These are phyloP conservation scores for Catharus ustulatus DNA, from an alignment of 2,797 vertebrate genomes.

Conservation along the genomic window DNA sequence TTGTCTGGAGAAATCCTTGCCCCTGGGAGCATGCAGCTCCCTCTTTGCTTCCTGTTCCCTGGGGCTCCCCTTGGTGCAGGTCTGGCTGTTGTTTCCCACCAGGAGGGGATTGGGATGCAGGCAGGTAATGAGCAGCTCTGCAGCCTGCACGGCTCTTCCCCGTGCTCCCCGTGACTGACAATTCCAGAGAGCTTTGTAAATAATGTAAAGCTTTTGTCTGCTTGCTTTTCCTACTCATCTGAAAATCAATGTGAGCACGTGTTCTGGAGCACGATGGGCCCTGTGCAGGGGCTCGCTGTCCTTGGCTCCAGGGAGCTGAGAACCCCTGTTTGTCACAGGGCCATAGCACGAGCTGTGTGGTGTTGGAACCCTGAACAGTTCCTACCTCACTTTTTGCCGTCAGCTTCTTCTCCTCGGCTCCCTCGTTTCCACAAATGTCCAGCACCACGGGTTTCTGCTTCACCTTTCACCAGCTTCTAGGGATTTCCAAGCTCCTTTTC, in stretches of 20 bases:
- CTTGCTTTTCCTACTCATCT: neutral
- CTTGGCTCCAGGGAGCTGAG: neutral
- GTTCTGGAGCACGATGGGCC: neutral
- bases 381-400: too few species aligned
- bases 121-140: neutral
- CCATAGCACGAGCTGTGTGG: accelerated
- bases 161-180: neutral
- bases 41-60: neutral
- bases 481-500: too few species aligned
- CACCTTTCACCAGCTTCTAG: too few species aligned
- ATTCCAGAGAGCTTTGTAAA: conserved; percentile 42
- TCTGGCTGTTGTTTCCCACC: neutral
- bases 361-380: too few species aligned
- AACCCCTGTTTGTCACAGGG: neutral
- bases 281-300: neutral
- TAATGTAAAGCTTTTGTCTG: conserved; percentile 38
- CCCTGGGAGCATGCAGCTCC: neutral
- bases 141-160: accelerated
- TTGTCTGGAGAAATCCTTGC: neutral
- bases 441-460: too few species aligned
- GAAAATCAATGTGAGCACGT: neutral
- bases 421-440: too few species aligned
- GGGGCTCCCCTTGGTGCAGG: neutral
- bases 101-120: neutral
- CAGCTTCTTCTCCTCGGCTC: too few species aligned